Percentiles rank a stretch among this genome's conserved stretches.
Evolutionary conservation across 2,797 vertebrate species (phyloP).

Genomic region (Micrastur ruficollis): DNA sequence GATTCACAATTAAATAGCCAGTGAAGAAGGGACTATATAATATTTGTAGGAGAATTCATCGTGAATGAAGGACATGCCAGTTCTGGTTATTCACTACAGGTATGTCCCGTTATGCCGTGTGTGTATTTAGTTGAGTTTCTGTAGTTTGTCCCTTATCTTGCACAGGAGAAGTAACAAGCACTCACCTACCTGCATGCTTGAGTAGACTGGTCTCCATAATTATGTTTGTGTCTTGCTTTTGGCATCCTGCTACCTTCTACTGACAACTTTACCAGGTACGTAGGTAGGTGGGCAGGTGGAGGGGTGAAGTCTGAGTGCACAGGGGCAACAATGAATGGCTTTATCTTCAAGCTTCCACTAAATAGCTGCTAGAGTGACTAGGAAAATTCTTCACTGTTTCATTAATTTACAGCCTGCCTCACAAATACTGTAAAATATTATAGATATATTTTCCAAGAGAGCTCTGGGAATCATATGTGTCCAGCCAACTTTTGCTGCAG

Average conservation of each 20-base stretch:
- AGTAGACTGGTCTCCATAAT: background rate
- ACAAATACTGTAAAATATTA: constrained; percentile 33
- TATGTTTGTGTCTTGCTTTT: background rate
- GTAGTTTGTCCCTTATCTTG: background rate
- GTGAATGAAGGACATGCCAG: background rate
- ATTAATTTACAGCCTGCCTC: background rate
- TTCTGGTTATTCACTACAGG: background rate
- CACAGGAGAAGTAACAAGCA: background rate
- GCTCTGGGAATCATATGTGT: background rate
- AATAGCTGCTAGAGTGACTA: background rate
- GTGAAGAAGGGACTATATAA: background rate
- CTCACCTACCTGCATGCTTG: background rate
- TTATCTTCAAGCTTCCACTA: background rate
- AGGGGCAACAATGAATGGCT: background rate
- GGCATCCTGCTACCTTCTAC: background rate
- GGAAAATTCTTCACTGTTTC: background rate
- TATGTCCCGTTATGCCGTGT: background rate
- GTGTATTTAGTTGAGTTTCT: background rate
- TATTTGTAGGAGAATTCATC: background rate
- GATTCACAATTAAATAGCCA: background rate
- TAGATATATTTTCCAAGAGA: background rate
- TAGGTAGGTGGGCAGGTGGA: background rate
- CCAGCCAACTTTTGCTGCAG: background rate
- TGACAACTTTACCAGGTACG: background rate
- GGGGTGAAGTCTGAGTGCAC: background rate